These are phyloP conservation scores for Neomonachus schauinslandi DNA, from an alignment of 2,113 vertebrate species.

Conservation along the genomic window DNA sequence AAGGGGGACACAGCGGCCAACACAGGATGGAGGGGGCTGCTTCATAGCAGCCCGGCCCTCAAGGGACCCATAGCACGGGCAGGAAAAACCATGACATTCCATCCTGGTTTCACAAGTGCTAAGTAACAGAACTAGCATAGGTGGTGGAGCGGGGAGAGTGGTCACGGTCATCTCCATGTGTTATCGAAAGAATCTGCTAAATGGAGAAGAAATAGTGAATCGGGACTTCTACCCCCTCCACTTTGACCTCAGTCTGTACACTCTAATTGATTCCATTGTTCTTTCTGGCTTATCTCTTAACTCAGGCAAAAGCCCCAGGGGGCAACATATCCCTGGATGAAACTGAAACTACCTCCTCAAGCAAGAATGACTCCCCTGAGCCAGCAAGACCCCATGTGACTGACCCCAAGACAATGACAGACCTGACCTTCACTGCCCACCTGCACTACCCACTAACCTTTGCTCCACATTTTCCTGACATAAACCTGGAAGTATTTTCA, in stretches of 20 bases:
- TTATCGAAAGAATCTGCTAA: background rate
- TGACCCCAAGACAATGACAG: background rate
- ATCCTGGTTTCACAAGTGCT: background rate
- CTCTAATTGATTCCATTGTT: background rate
- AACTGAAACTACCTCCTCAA: background rate
- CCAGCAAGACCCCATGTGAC: background rate
- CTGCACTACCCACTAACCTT: background rate
- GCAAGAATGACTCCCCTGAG: background rate
- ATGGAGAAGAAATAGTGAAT: background rate
- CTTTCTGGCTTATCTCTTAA: background rate
- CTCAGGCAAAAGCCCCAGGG: background rate
- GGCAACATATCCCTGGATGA: background rate
- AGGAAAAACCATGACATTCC: background rate
- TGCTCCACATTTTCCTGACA: background rate
- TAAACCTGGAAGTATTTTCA: background rate
- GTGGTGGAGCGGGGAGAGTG: no score
- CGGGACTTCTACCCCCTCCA: fast-evolving
- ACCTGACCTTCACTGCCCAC: background rate
- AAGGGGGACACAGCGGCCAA: background rate
- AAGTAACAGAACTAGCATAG: background rate
- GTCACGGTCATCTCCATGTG: background rate
- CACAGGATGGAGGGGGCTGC: no score
- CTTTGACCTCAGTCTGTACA: background rate
- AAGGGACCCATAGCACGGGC: background rate
- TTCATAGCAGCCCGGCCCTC: background rate